These are phyloP conservation scores for Globia sparganii DNA, from an alignment of 2,888 invertebrate genomes.

Conservation along the genomic window DNA sequence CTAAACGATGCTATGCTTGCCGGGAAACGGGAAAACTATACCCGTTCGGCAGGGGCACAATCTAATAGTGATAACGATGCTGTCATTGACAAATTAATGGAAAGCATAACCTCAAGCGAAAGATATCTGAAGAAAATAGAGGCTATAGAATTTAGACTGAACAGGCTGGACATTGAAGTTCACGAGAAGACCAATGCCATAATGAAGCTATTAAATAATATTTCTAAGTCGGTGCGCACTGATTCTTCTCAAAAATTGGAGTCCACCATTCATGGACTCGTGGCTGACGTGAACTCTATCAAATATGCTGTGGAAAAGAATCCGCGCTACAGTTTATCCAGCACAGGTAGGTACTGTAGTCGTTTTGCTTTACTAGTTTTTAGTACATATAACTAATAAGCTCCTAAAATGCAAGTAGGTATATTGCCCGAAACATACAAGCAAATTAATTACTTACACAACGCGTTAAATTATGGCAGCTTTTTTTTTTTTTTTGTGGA, in stretches of 20 bases:
- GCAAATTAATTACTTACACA: not conserved
- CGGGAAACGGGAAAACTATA: constrained; percentile 75
- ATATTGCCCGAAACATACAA: not conserved
- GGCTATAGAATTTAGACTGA: constrained; percentile 84
- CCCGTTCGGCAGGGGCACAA: constrained; percentile 72
- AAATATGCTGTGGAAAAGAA: constrained; percentile 74
- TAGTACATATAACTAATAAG: not conserved
- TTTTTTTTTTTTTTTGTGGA: no score
- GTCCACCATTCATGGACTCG: constrained; percentile 71
- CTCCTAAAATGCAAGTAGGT: not conserved
- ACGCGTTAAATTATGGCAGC: not conserved
- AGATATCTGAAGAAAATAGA: constrained; percentile 88
- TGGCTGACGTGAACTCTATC: constrained; percentile 75
- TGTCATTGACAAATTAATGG: constrained; percentile 84
- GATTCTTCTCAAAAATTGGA: constrained; percentile 75
- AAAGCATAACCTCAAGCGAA: constrained; percentile 84
- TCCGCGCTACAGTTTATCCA: constrained; percentile 42
- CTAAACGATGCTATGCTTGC: constrained; percentile 82
- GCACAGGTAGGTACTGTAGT: constrained; percentile 56
- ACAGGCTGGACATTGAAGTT: constrained; percentile 85
- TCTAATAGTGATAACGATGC: constrained; percentile 78
- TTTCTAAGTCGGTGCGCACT: constrained; percentile 70
- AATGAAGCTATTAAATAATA: constrained; percentile 79
- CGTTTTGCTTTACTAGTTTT: not conserved
- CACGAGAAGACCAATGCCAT: constrained; percentile 86